Percentiles rank a stretch among this genome's conserved stretches.
These are phyloP conservation scores for Pseudomugil tenellus DNA, from an alignment of 2,797 vertebrate genomes.

Conservation along the genomic window DNA sequence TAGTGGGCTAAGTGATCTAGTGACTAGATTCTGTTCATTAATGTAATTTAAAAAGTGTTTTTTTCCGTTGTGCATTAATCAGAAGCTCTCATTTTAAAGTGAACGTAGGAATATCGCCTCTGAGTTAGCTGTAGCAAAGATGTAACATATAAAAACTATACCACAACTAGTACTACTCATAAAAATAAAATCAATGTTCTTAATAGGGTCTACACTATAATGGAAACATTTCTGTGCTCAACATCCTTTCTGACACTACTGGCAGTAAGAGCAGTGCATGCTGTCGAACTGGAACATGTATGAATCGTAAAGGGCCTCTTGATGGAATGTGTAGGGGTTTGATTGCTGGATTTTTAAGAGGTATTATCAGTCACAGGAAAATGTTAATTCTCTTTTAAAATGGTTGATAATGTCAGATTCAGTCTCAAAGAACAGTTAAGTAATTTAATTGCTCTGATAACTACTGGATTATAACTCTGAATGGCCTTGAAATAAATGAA, in stretches of 20 bases:
- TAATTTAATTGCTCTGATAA: not conserved
- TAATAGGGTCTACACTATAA: conserved; percentile 44
- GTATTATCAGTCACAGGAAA: conserved; percentile 28
- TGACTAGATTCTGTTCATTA: conserved; percentile 1
- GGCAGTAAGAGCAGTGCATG: conserved; percentile 30
- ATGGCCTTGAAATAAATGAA: not conserved
- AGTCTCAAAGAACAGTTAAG: not conserved
- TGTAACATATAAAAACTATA: conserved; percentile 3
- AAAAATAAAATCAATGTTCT: conserved; percentile 61
- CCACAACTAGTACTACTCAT: conserved; percentile 24
- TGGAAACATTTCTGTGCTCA: conserved; percentile 34
- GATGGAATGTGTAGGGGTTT: conserved; percentile 38
- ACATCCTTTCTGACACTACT: conserved; percentile 39
- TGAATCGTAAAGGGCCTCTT: conserved; percentile 39
- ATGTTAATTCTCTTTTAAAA: conserved; percentile 27
- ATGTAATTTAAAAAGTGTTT: not conserved
- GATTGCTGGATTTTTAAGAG: conserved; percentile 32
- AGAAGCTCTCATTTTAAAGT: not conserved
- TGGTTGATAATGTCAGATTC: conserved; percentile 23
- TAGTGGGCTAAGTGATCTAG: not conserved
- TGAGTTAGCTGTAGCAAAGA: conserved; percentile 11
- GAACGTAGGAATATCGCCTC: conserved; percentile 4
- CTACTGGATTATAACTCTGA: not conserved
- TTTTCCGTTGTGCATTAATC: not conserved
- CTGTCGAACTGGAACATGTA: conserved; percentile 22